Percentiles rank a stretch among this genome's conserved stretches.
These are phyloP conservation scores for Aramus guarauna DNA, from an alignment of 2,113 vertebrate genomes.

Conservation along the genomic window DNA sequence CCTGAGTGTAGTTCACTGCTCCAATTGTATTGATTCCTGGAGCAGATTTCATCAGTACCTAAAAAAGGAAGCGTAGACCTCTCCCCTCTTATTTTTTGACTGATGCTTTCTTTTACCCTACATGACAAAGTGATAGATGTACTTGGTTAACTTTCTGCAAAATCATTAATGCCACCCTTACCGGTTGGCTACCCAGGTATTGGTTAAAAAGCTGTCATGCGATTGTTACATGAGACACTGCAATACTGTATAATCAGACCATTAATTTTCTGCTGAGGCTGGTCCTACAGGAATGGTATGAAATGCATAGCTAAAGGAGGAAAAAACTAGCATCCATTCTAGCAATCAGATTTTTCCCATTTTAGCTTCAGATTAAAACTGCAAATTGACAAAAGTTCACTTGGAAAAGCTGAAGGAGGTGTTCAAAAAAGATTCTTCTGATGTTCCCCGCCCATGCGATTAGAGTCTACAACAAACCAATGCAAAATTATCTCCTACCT, in stretches of 20 bases:
- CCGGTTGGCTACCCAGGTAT: constrained; percentile 46
- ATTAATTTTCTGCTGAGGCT: constrained; percentile 60
- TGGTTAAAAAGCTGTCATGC: constrained; percentile 62
- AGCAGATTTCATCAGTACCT: constrained; percentile 55
- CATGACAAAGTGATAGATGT: constrained; percentile 77
- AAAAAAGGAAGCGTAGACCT: constrained; percentile 42
- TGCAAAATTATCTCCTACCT: background rate
- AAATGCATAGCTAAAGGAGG: constrained; percentile 4
- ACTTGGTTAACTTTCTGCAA: constrained; percentile 75
- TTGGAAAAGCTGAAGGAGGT: background rate
- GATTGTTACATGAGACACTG: constrained; percentile 54
- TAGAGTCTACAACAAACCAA: background rate
- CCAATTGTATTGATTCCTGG: constrained; percentile 63
- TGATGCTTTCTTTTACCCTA: constrained; percentile 70
- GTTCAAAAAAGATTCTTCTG: background rate
- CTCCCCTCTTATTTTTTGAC: constrained; percentile 61
- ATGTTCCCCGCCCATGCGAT: rapidly evolving
- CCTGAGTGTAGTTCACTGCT: background rate
- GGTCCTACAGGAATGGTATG: background rate
- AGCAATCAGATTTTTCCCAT: background rate
- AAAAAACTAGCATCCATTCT: background rate
- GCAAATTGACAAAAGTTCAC: background rate
- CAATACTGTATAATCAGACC: constrained; percentile 25
- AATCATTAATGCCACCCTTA: constrained; percentile 73
- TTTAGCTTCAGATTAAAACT: background rate